phyloP scores from a whole-genome alignment of 2,113 vertebrate genomes.

The western clawed frog (Xenopus tropicalis) region UCB_Xtro_10.0 CM004452.2:13072001-13072500 shows the following conservation, averaged over 20 bases:
- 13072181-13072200: constrained; percentile 19
- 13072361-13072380: too few relatives aligned
- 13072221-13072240: not conserved
- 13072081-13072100: constrained; percentile 37
- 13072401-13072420: too few relatives aligned
- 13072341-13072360: too few relatives aligned
- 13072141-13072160: constrained; percentile 36
- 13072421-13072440: too few relatives aligned
- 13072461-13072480: too few relatives aligned
- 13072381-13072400: too few relatives aligned
- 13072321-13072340: not conserved
- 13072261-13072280: not conserved
- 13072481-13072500: too few relatives aligned
- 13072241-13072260: not conserved
- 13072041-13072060: constrained; percentile 40
- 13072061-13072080: constrained; percentile 40
- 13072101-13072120: constrained; percentile 14
- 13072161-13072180: constrained; percentile 11
- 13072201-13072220: not conserved
- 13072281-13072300: not conserved
- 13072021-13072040: constrained; percentile 38
- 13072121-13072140: constrained; percentile 32
- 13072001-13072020: constrained; percentile 39
- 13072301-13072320: not conserved
- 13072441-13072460: too few relatives aligned